Evolutionary conservation across 2,888 invertebrate genomes (phyloP), one percentile per base, ranked within the genome.

Genomic region (Cinara cedri): DNA sequence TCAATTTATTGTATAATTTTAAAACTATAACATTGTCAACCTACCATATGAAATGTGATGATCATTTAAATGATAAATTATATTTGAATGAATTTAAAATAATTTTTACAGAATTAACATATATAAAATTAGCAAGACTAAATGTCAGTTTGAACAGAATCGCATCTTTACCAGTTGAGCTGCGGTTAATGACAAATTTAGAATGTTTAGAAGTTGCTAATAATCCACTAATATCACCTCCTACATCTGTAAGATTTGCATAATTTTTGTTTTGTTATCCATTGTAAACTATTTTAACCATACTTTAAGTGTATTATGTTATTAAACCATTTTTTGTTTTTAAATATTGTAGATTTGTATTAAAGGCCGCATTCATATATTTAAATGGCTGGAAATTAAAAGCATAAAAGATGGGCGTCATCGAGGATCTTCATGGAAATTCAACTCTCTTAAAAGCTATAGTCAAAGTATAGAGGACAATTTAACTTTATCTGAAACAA

Each of bases 121-220:
- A 92, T 87, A 89, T 97, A 84, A 91, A 91, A 83, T 89, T 97
- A 84, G 90, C 92, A 83, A 91, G 92, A 86, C 88, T 97, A 86
- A 95, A 97, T 87, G 91, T 97, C 84, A 93, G 96, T 87, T 92
- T 92, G 85, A 97, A 97, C 87, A 90, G 94, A 84, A 95, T 97
- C 86, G 91, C 94, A 80, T 91, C 91, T 82, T 89, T 97, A 83
- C 97, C 97, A 13, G 89, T 94, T 83, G 95, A 96, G 86, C 90
- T 97, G 84, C 90, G 95, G 83, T 91, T 92, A 85, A 96, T 97
- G 93, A 90, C 89, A 83, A 90, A 91, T 66, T 88, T 97, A 83
- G 92, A 95, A 83, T 93, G 93, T 82, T 89, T 97, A 81, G 89
- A 90, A 84, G 88, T 97, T 84, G 92, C 94, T 84, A 92, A 96